Evolutionary conservation across 2,113 vertebrate species (phyloP), one percentile per base, ranked within the genome.

Genomic region (Verasper variegatus): DNA sequence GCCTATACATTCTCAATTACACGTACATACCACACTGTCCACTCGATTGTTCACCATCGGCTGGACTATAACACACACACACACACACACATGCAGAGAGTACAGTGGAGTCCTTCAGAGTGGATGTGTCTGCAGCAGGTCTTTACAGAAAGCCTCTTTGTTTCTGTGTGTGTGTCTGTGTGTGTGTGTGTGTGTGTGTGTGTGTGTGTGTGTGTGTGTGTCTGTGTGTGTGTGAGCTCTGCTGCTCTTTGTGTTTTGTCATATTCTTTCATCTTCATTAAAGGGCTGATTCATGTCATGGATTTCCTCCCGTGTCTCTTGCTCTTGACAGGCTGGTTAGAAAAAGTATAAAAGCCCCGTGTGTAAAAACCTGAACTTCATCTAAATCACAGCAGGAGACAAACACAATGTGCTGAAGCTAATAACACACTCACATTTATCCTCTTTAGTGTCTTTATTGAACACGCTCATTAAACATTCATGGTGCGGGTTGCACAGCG

Each of bases 121-220:
- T 63, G 61, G 62, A 85, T 72, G 73, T 37, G 17, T 84, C 75
- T 87, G 77, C 80, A 68, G 83, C 80, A 84, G 76, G 78, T 79
- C 78, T 84, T 77, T 78, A 89, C 85, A 91, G 84, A 91, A 89
- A 90, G 90, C 74, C 68, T 86, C 88, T 91, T 92, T 92, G 91
- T 92, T 88, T 79, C 0, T 70, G 74, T 70, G 88, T 88, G 89
- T 92, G 88, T 90, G 71, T 82, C 67, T 71, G 57, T 85, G 80
- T 71, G 52, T 66, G 61, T 75, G 45, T 71, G 77, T 83, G 61
- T 76, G 71, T 78, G 76, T 71, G 71, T 82, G 49, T 84, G 42
- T 77, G 40, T 77, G 49, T 68, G 68, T 77, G 61, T 77, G 67
- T 71, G 78, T 83, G 76, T 68, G 64, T 62, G 31, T 27, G 27